Base-by-base conservation (phyloP, 2,113 vertebrate species). In the Sturnira hondurensis region DNA sequence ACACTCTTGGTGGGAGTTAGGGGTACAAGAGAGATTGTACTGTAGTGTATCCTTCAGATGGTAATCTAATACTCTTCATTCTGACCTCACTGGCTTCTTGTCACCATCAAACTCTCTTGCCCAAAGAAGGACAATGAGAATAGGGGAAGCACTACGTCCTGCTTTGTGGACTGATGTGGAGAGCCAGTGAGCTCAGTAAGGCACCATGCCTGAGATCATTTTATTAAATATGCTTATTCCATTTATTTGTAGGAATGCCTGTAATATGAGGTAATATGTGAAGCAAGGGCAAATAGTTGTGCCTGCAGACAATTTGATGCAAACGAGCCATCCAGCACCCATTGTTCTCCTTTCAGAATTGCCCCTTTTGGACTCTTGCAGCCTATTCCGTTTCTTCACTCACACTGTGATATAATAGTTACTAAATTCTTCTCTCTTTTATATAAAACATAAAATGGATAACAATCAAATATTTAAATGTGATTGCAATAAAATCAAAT, bases 391-490 rank as follows among this genome's bases (percentile, higher is more conserved):
- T 74, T 89, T 95, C 50, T 96, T 96, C 17, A 68, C 47, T 93
- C 65, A 92, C 47, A 41, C 33, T 82, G 33, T 89, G 74, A 67
- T 67, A 9, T 28, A n/a, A 61, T 61, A 76, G 67, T 71, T 70
- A 74, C 41, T 80, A 67, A 91, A 45, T 50, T 78, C 92, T 80
- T 15, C 76, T 95, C 50, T 90, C 7, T 38, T 94, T 13, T 41
- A 2, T 38, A 36, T 82, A 74, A 20, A 91, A 85, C 73, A 73
- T 68, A 91, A 86, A 74, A 50, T 83, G 7, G 31, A 73, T 76
- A 90, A 5, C 24, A 94, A 68, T 82, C 76, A 96, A 54, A 52
- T 92, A 87, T 93, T 92, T 71, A 91, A 36, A 74, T 88, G 19
- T 76, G 91, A 86, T 93, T 17, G 86, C 38, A 77, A 6, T 91